Evolutionary conservation across 2,888 invertebrate genomes (phyloP).

Genomic region (Cosmorhoe ocellata): DNA sequence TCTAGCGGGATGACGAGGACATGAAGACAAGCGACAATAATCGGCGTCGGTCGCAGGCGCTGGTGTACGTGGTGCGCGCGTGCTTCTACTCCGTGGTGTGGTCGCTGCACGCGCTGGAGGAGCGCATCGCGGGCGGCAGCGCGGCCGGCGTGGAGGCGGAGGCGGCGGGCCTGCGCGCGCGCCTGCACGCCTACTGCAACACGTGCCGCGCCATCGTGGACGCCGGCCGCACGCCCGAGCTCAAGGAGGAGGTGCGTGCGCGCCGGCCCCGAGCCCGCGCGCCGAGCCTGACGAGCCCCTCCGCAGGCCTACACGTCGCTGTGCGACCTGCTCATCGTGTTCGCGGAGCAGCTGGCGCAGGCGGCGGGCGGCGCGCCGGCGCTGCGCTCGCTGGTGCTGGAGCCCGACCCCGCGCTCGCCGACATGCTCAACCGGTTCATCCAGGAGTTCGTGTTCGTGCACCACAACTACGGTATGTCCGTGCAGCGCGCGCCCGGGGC

Average conservation of each 20-base stretch:
- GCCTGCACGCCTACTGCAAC: conserved; percentile 89
- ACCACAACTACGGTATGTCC: conserved; percentile 91
- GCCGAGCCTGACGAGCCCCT: too few relatives aligned
- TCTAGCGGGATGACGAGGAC: too few relatives aligned
- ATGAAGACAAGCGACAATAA: too few relatives aligned
- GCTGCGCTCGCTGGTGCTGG: conserved; percentile 66
- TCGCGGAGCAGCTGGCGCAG: conserved; percentile 89
- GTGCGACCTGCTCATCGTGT: conserved; percentile 96
- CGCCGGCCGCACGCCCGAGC: conserved; percentile 66
- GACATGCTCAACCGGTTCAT: conserved; percentile 94
- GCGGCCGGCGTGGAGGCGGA: conserved; percentile 53
- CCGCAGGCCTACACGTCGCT: conserved; percentile 96
- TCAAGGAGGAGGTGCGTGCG: conserved; percentile 87
- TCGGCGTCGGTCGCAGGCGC: conserved; percentile 39
- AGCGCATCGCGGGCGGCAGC: conserved; percentile 69
- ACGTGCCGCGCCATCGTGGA: conserved; percentile 79
- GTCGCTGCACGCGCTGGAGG: conserved; percentile 93
- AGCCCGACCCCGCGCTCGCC: conserved; percentile 83
- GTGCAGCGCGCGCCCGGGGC: too few relatives aligned
- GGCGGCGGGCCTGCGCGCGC: conserved; percentile 83
- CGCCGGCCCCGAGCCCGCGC: too few relatives aligned
- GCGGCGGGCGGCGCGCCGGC: conserved; percentile 53
- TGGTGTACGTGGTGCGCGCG: conserved; percentile 84
- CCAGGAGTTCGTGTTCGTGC: conserved; percentile 95
- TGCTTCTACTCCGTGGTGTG: conserved; percentile 94